Evolutionary conservation across 1,140 invertebrate genomes (phyloP).

Genomic region (Procambarus virginalis): DNA sequence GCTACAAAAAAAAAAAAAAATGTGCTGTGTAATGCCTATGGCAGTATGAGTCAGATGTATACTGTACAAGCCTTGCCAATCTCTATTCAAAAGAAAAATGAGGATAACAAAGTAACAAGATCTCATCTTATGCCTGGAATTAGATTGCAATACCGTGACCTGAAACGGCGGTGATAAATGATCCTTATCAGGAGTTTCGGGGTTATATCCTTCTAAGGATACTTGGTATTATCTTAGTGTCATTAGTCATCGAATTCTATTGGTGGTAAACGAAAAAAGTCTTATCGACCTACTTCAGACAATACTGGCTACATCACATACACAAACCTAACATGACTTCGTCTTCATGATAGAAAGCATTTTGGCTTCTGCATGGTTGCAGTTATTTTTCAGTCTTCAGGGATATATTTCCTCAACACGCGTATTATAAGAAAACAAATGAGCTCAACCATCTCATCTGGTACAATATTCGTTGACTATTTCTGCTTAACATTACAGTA

Average conservation of each 20-base stretch:
- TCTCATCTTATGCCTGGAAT: neutral
- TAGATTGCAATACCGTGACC: neutral
- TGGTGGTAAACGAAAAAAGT: too few species aligned
- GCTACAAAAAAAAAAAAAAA: too few species aligned
- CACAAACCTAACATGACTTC: too few species aligned
- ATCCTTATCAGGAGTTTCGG: too few species aligned
- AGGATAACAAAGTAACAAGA: neutral
- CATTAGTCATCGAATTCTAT: neutral
- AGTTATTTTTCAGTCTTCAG: neutral
- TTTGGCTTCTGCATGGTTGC: too few species aligned
- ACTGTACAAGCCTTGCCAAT: too few species aligned
- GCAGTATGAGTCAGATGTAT: too few species aligned
- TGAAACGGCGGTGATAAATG: neutral
- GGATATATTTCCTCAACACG: neutral
- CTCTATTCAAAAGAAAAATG: too few species aligned
- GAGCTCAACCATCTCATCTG: neutral
- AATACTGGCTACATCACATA: too few species aligned
- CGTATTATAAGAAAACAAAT: neutral
- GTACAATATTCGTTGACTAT: neutral
- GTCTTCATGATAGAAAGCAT: too few species aligned
- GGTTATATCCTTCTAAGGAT: neutral
- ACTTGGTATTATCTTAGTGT: neutral
- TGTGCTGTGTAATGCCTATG: too few species aligned
- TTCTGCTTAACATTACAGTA: neutral
- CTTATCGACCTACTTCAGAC: neutral